Evolutionary conservation across 2,113 vertebrate genomes (phyloP), one percentile per base, ranked within the genome.

Genomic region (Anoura caudifer): DNA sequence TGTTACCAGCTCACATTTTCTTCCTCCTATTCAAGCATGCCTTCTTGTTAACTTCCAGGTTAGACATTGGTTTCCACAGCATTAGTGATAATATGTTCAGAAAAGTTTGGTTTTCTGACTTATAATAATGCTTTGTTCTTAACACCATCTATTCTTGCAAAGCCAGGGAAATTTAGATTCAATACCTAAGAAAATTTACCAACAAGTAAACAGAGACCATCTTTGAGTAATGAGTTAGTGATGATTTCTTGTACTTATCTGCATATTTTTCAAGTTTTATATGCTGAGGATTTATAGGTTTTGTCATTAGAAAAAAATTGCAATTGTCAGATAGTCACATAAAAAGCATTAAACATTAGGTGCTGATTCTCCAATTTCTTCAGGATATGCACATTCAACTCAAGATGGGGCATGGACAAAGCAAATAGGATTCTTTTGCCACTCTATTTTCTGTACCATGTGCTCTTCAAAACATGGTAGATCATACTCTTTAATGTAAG

Each of bases 231-330:
- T 89, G 24, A 72, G 14, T 45, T 83, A 47, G 10, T 75, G 17
- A 82, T 88, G 56, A 69, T 89, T 95, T 90, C 45, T 91, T 91
- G 47, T 79, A 38, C 2, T 86, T 61, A 38, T 89, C 33, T 93
- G 24, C 70, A 54, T 90, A 31, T 97, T 73, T 73, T 73, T 33
- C 56, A 72, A 26, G 59, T 77, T 77, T 96, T 77, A 52, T 28
- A 28, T 38, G 54, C 2, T 31, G n/a, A 45, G 0, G 11, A 91
- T n/a, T 91, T 81, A 61, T 82, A 47, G 33, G 16, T 72, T 94
- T 82, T 47, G 12, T 61, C 20, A 82, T 73, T 95, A 91, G 84
- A 79, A 56, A 45, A 94, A 90, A 90, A 38, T 38, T 85, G 38
- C 54, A 43, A 14, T 87, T 63, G 16, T 81, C n/a, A 61, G 19